Evolutionary conservation across 2,797 vertebrate species (phyloP).

Genomic region (Poecilia wingei): DNA sequence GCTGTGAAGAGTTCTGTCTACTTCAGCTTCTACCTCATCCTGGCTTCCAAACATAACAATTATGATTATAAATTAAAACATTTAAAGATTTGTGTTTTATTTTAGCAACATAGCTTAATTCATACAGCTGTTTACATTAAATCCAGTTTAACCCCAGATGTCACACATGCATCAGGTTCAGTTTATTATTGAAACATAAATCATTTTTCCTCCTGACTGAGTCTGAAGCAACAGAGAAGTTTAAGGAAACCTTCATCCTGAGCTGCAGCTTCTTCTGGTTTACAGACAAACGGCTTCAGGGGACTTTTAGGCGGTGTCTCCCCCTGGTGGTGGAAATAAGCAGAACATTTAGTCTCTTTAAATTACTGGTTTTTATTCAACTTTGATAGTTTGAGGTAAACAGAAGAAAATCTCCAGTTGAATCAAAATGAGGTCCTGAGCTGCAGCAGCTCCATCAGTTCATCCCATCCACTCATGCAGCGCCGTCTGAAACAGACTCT

Average conservation of each 20-base stretch:
- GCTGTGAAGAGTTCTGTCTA: no score
- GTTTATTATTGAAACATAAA: not conserved
- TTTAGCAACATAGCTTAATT: no score
- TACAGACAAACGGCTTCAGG: no score
- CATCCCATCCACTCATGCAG: not conserved
- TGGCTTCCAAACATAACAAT: no score
- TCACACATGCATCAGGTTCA: not conserved
- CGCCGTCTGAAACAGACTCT: not conserved
- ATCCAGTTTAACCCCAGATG: no score
- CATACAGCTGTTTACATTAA: not conserved
- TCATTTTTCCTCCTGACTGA: no score
- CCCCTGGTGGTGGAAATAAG: not conserved
- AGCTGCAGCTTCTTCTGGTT: no score
- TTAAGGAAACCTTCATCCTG: not conserved
- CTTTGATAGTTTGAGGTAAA: not conserved
- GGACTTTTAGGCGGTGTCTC: not conserved
- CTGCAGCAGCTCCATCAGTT: not conserved
- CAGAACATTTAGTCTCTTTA: not conserved
- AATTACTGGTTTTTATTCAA: not conserved
- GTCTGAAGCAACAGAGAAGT: not conserved
- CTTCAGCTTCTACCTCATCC: no score
- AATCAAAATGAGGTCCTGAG: not conserved
- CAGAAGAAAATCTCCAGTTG: not conserved
- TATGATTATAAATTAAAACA: no score
- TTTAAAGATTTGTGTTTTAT: no score